Evolutionary conservation across 2,888 invertebrate genomes (phyloP), one percentile per base, ranked within the genome.

Genomic region (Lepas anatifera): DNA sequence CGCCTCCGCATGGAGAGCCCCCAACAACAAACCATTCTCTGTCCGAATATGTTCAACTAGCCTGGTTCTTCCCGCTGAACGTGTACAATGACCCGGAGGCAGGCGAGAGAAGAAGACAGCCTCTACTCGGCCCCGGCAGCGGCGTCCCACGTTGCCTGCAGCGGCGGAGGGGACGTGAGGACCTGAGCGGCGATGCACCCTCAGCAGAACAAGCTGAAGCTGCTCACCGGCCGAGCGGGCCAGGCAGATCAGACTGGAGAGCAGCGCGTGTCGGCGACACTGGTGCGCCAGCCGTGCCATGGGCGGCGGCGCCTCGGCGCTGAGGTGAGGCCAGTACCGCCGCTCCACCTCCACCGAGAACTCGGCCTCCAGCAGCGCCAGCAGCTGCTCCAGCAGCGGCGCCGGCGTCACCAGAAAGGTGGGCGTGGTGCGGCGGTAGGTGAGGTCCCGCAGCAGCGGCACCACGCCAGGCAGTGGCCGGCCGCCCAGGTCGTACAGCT

Each of bases 291-390:
- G 11, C 39, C 27, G 39, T n/a, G n/a, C 37, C 37, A 66, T 3
- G 13, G 64, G 8, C 64, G 64, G 64, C 37, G 39, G n/a, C n/a
- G 64, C 39, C 64, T 66, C 64, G 13, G 11, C 25, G 39, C 64
- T 66, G 25, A 66, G 39, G 27, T 66, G 64, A 37, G 64, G 64
- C 64, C 64, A 66, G 39, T 39, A 66, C 25, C 64, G 64, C 25
- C 64, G 64, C 64, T 16, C 3, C 37, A 39, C n/a, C 11, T 39
- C n/a, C 64, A 66, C 18, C 25, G 4, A 1, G n/a, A 66, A 22
- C 25, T 25, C 1, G 25, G 11, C 11, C 25, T 25, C 25, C 10
- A 16, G 4, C 27, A 39, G 37, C 37, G 37, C 39, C 13, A 16
- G n/a, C 39, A 66, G 39, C 39, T 27, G 25, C 3, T 27, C 13